These are phyloP conservation scores for Nasonia vitripennis DNA, from an alignment of 1,140 invertebrate genomes.

Conservation along the genomic window DNA sequence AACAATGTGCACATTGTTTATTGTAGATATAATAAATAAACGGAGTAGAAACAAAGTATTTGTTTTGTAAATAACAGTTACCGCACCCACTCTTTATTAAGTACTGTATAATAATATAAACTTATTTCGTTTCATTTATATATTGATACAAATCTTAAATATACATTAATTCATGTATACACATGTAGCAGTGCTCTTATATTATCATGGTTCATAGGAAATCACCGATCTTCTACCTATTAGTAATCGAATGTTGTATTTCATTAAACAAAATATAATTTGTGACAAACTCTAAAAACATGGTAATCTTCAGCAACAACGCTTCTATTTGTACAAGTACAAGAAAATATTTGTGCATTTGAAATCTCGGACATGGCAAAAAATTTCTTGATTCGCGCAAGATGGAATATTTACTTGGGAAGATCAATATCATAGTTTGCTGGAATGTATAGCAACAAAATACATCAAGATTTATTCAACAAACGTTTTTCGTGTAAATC, in stretches of 20 bases:
- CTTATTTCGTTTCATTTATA: constrained; percentile 7
- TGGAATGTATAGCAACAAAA: not conserved
- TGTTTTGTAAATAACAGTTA: constrained; percentile 1
- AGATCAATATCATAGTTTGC: not conserved
- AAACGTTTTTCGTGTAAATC: constrained; percentile 22
- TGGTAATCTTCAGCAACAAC: not conserved
- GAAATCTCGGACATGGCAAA: not conserved
- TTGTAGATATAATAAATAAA: constrained; percentile 54
- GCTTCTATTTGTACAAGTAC: not conserved
- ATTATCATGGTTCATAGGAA: not conserved
- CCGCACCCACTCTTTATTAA: constrained; percentile 24
- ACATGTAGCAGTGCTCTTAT: not conserved
- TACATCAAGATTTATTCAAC: not conserved
- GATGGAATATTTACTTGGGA: constrained; percentile 46
- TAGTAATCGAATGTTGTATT: not conserved
- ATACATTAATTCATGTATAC: not conserved
- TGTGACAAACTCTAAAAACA: too few relatives aligned
- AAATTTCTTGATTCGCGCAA: constrained; percentile 2
- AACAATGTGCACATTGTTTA: constrained; percentile 49
- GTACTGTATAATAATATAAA: constrained; percentile 32
- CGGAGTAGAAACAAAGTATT: constrained; percentile 39
- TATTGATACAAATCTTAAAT: not conserved
- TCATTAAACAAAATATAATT: not conserved
- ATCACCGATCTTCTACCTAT: not conserved
- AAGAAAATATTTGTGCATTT: constrained; percentile 19